phyloP scores from a whole-genome alignment of 1,140 invertebrate genomes.

The Potamilus streckersoni region DNA sequence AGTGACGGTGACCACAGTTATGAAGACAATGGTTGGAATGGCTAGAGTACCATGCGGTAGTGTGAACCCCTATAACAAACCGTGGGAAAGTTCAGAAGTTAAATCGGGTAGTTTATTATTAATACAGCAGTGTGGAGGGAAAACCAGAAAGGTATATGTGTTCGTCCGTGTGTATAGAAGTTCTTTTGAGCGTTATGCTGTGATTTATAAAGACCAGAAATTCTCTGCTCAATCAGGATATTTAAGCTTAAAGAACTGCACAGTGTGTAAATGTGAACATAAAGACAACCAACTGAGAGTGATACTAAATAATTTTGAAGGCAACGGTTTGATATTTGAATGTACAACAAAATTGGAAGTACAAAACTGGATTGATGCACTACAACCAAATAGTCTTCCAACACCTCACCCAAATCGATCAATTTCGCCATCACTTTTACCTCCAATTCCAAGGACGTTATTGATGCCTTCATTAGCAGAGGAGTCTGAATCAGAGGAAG shows the following conservation, averaged over 20 bases:
- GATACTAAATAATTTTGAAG: slow-evolving; percentile 33
- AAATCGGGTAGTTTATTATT: slow-evolving; percentile 29
- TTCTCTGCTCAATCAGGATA: too few relatives aligned
- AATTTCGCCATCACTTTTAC: slow-evolving; percentile 30
- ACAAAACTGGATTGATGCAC: slow-evolving; percentile 23
- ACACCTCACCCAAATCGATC: slow-evolving; percentile 21
- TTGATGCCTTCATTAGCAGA: slow-evolving; percentile 32
- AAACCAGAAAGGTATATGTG: slow-evolving; percentile 21
- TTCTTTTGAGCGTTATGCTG: too few relatives aligned
- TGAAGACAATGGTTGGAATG: too few relatives aligned
- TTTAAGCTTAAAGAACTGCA: too few relatives aligned
- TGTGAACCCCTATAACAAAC: too few relatives aligned
- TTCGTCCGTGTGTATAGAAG: slow-evolving; percentile 30
- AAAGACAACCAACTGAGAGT: slow-evolving; percentile 28
- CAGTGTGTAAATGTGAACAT: slow-evolving; percentile 4
- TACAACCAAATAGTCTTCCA: slow-evolving; percentile 18
- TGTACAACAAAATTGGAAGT: slow-evolving; percentile 1
- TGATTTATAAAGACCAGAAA: too few relatives aligned
- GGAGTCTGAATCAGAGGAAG: slow-evolving; percentile 10
- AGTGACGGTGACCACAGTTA: too few relatives aligned
- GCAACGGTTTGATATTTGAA: slow-evolving; percentile 31
- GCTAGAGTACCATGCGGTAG: too few relatives aligned
- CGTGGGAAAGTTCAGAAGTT: slow-evolving; percentile 19
- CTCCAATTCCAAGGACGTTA: slow-evolving; percentile 30
- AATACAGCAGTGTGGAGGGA: slow-evolving; percentile 18